A percentile compares a stretch with the other conserved stretches of the same genome.
phyloP scores from a whole-genome alignment of 2,797 vertebrate genomes.

The Chrysocyon brachyurus region DNA sequence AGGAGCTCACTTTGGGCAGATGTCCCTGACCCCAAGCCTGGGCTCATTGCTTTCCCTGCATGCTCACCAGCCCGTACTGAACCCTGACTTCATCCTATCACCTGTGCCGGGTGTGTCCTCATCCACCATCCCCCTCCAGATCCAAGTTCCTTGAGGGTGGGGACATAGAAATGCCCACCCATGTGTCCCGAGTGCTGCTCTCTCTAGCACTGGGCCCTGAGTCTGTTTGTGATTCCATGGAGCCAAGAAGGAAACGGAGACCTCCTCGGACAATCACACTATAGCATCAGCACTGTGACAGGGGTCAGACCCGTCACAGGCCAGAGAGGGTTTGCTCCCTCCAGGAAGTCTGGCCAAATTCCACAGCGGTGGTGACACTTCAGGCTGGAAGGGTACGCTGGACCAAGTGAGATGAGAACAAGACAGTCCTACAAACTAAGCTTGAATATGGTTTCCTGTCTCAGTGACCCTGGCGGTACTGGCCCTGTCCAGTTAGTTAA shows the following conservation, averaged over 20 bases:
- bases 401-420: not conserved
- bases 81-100: not conserved
- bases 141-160: not conserved
- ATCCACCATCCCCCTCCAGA: not conserved
- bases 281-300: rapidly evolving
- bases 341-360: not conserved
- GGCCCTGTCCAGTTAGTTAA: not conserved
- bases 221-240: not conserved
- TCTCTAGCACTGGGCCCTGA: not conserved
- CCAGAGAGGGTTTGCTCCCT: not conserved
- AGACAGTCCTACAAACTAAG: too few species aligned
- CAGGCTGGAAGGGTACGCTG: not conserved
- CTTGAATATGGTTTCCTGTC: not conserved
- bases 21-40: not conserved
- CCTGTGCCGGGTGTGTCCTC: not conserved
- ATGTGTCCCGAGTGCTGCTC: rapidly evolving
- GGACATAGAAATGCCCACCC: not conserved
- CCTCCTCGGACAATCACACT: not conserved
- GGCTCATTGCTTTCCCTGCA: rapidly evolving
- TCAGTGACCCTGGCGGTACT: not conserved
- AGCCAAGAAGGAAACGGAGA: not conserved
- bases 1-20: not conserved
- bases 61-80: rapidly evolving
- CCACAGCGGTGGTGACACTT: not conserved
- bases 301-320: not conserved